phyloP scores from a whole-genome alignment of 2,797 vertebrate genomes.

The Mycteria americana region DNA sequence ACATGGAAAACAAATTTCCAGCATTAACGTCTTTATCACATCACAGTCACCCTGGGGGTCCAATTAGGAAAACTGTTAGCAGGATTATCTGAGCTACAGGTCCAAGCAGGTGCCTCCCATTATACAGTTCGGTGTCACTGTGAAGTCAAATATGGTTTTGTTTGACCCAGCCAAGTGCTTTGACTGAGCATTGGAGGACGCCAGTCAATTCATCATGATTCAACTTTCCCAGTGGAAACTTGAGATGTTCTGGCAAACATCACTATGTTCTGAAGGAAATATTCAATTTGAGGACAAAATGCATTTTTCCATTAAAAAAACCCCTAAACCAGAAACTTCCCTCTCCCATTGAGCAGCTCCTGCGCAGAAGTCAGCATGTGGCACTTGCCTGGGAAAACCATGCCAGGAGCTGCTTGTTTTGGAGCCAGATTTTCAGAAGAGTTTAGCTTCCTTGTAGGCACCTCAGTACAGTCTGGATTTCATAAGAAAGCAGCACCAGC shows the following conservation, averaged over 20 bases:
- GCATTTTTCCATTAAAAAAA: background rate
- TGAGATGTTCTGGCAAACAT: background rate
- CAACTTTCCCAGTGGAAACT: conserved; percentile 17
- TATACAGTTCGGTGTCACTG: background rate
- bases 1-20: background rate
- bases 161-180: background rate
- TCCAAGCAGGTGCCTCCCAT: conserved; percentile 7
- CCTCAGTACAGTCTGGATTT: background rate
- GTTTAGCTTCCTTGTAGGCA: background rate
- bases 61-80: background rate
- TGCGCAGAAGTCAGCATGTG: background rate
- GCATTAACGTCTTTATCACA: background rate
- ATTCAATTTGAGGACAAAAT: conserved; percentile 27
- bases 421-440: background rate
- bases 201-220: background rate
- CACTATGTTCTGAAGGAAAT: background rate
- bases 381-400: background rate
- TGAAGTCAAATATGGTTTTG: background rate
- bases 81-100: background rate
- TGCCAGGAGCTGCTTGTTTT: background rate
- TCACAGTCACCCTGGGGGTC: background rate
- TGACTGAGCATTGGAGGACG: background rate
- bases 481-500: background rate
- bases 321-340: background rate
- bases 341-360: background rate